These are phyloP conservation scores for Venturia canescens DNA, from an alignment of 1,140 invertebrate genomes.

Conservation along the genomic window DNA sequence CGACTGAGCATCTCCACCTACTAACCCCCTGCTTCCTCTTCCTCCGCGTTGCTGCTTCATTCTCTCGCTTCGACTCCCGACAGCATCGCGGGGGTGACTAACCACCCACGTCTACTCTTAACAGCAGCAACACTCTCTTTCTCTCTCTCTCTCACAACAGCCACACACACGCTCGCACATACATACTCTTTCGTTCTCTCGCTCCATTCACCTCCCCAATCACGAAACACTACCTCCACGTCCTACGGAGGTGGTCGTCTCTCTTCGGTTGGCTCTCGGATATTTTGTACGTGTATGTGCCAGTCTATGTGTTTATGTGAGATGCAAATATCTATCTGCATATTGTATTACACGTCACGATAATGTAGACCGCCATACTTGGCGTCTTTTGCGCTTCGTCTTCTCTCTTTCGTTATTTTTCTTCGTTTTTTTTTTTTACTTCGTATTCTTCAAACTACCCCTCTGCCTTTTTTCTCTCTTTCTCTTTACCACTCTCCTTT, in stretches of 20 bases:
- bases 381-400: constrained; percentile 15
- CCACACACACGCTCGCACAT: not conserved
- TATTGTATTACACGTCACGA: constrained; percentile 72
- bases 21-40: constrained; percentile 60
- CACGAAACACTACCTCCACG: constrained; percentile 48
- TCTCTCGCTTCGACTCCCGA: constrained; percentile 33
- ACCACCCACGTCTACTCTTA: constrained; percentile 30
- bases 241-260: constrained; percentile 45
- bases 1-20: constrained; percentile 59
- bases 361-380: constrained; percentile 61
- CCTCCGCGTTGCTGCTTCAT: constrained; percentile 41
- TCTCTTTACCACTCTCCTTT: constrained; percentile 17
- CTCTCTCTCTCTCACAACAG: constrained; percentile 47
- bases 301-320: constrained; percentile 53
- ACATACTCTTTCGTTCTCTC: constrained; percentile 17
- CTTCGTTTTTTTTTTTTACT: constrained; percentile 25
- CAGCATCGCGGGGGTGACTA: constrained; percentile 27
- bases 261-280: constrained; percentile 5
- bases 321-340: constrained; percentile 72
- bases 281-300: constrained; percentile 35
- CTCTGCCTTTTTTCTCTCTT: not conserved
- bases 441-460: constrained; percentile 23
- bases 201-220: constrained; percentile 51
- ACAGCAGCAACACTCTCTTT: constrained; percentile 54
- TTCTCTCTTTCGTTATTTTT: constrained; percentile 27